Percentiles rank a stretch among this genome's conserved stretches.
Evolutionary conservation across 2,888 invertebrate species (phyloP).

Genomic region (Dynastes grantii): DNA sequence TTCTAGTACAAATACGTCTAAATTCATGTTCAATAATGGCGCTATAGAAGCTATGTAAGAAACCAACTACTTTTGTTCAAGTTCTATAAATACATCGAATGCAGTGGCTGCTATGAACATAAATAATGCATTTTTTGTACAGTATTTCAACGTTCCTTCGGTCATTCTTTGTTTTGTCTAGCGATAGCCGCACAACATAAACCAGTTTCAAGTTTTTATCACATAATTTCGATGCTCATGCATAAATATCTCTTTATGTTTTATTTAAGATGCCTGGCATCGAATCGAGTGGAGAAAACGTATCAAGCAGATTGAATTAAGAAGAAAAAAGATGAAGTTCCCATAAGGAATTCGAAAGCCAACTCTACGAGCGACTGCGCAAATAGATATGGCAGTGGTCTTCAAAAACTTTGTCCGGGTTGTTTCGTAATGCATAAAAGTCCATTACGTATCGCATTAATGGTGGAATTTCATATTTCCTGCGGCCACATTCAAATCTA

Average conservation of each 20-base stretch:
- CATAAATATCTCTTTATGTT: slow-evolving; percentile 52
- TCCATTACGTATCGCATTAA: slow-evolving; percentile 62
- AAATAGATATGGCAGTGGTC: not conserved
- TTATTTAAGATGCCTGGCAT: slow-evolving; percentile 49
- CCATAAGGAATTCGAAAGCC: not conserved
- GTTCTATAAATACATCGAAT: slow-evolving; percentile 11
- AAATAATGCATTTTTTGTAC: slow-evolving; percentile 29
- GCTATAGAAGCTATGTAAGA: not conserved
- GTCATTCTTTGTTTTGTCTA: slow-evolving; percentile 26
- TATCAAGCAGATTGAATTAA: not conserved
- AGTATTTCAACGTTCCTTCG: slow-evolving; percentile 13
- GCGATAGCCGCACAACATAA: slow-evolving; percentile 43
- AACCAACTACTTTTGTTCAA: not conserved
- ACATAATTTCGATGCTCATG: slow-evolving; percentile 37
- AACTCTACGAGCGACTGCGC: not conserved
- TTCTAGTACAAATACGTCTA: too few relatives aligned
- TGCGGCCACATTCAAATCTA: slow-evolving; percentile 62
- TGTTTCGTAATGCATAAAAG: slow-evolving; percentile 53
- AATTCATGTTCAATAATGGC: too few relatives aligned
- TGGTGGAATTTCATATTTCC: slow-evolving; percentile 64
- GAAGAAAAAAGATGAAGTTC: slow-evolving; percentile 10
- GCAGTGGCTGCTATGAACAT: slow-evolving; percentile 4
- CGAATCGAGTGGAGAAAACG: slow-evolving; percentile 37
- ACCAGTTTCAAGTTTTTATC: slow-evolving; percentile 55
- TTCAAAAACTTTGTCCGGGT: slow-evolving; percentile 42